A percentile compares a stretch with the other conserved stretches of the same genome.
Evolutionary conservation across 2,113 vertebrate genomes (phyloP).

Genomic region (Plecotus auritus): DNA sequence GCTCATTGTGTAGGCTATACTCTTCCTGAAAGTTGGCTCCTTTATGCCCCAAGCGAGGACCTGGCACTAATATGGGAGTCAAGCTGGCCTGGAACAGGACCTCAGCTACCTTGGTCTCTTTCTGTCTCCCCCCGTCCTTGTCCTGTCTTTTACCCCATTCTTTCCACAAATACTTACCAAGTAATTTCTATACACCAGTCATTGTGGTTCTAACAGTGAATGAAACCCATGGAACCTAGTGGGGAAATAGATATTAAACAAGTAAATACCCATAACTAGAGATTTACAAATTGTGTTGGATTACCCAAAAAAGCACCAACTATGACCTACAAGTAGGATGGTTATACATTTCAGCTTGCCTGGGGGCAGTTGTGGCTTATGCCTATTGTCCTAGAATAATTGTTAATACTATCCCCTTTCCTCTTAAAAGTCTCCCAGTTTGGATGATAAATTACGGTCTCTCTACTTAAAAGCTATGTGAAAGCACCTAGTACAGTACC

Average conservation of each 20-base stretch:
- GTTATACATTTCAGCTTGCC: not conserved
- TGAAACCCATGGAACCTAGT: not conserved
- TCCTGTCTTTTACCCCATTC: not conserved
- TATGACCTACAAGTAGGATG: not conserved
- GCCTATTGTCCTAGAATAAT: not conserved
- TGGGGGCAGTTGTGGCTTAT: not conserved
- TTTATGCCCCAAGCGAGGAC: not conserved
- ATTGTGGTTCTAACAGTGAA: not conserved
- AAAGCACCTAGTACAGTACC: not conserved
- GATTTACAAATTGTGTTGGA: not conserved
- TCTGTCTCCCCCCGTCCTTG: not conserved
- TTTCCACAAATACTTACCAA: not conserved
- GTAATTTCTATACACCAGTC: not conserved
- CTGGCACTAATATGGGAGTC: not conserved
- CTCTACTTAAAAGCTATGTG: not conserved
- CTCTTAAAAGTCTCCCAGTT: not conserved
- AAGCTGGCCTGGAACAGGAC: too few species aligned
- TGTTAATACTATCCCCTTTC: not conserved
- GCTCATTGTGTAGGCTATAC: not conserved
- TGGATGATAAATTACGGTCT: not conserved
- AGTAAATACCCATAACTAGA: not conserved
- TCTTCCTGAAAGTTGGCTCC: not conserved
- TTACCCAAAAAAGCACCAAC: not conserved
- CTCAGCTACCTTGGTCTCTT: not conserved
- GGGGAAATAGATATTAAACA: not conserved